These are phyloP conservation scores for Tricholaema leucomelas DNA, from an alignment of 2,113 vertebrate species.

Conservation along the genomic window DNA sequence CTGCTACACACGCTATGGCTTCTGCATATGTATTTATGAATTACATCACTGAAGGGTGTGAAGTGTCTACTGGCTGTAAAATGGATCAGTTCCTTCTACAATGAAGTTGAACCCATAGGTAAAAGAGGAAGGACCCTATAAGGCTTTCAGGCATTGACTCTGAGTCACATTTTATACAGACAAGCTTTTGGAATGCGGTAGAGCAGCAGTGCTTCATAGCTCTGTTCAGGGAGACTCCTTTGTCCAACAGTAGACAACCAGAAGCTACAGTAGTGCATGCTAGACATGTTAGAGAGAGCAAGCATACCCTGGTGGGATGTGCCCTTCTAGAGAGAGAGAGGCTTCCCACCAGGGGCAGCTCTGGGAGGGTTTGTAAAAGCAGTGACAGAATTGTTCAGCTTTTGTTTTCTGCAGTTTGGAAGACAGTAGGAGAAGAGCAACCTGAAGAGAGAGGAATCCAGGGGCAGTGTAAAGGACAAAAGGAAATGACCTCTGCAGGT, in stretches of 20 bases:
- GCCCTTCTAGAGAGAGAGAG: not conserved
- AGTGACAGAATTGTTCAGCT: not conserved
- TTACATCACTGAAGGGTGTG: not conserved
- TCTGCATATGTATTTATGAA: not conserved
- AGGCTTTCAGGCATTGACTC: no score
- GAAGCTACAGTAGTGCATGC: not conserved
- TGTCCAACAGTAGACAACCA: rapidly evolving
- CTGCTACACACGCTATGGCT: not conserved
- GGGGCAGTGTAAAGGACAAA: not conserved
- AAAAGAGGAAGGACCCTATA: not conserved
- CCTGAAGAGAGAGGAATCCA: not conserved
- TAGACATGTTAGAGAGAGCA: not conserved
- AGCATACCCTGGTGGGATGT: not conserved
- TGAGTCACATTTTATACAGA: no score
- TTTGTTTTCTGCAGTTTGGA: not conserved
- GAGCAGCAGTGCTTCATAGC: rapidly evolving
- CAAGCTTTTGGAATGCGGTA: not conserved
- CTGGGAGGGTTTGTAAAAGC: not conserved
- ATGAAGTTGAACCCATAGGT: not conserved
- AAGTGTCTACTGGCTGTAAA: not conserved
- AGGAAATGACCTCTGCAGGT: not conserved
- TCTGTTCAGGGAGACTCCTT: not conserved
- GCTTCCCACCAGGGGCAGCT: not conserved
- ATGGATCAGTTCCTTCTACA: not conserved
- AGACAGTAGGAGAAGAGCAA: not conserved